A percentile compares a stretch with the other conserved stretches of the same genome.
These are phyloP conservation scores for Dermolepida albohirtum DNA, from an alignment of 2,888 invertebrate species.

Conservation along the genomic window DNA sequence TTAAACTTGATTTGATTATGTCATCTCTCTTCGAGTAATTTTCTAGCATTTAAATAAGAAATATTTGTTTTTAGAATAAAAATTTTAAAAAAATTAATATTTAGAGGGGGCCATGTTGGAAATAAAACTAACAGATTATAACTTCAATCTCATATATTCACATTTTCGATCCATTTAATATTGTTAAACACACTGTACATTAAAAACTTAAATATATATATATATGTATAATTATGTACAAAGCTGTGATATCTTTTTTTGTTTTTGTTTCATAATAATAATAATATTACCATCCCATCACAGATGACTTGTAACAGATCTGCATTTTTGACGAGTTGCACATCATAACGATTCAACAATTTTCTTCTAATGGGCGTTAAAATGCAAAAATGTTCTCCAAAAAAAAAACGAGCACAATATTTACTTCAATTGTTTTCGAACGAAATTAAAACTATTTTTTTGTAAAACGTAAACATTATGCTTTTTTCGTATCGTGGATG, in stretches of 20 bases:
- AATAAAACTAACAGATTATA: conserved; percentile 53
- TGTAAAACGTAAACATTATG: conserved; percentile 29
- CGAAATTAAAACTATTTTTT: conserved; percentile 11
- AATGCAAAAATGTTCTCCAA: conserved; percentile 52
- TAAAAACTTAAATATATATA: conserved; percentile 61
- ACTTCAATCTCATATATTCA: conserved; percentile 66
- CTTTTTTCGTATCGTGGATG: conserved; percentile 31
- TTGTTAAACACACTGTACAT: conserved; percentile 66
- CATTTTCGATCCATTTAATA: conserved; percentile 66
- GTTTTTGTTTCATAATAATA: conserved; percentile 19
- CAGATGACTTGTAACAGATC: conserved; percentile 53
- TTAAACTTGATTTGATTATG: too few relatives aligned
- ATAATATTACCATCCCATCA: conserved; percentile 32
- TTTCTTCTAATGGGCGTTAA: conserved; percentile 39
- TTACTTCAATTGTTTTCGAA: conserved; percentile 42
- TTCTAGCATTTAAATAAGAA: too few relatives aligned
- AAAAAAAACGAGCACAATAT: conserved; percentile 51
- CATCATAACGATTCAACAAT: conserved; percentile 45
- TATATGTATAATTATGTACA: conserved; percentile 58
- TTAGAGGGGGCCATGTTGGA: not conserved
- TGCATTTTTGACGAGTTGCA: conserved; percentile 44
- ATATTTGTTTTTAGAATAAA: too few relatives aligned
- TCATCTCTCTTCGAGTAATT: too few relatives aligned
- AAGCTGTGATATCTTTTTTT: conserved; percentile 53
- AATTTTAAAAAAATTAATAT: too few relatives aligned